These are phyloP conservation scores for Eledona agricola DNA, from an alignment of 2,888 invertebrate genomes.

Conservation along the genomic window DNA sequence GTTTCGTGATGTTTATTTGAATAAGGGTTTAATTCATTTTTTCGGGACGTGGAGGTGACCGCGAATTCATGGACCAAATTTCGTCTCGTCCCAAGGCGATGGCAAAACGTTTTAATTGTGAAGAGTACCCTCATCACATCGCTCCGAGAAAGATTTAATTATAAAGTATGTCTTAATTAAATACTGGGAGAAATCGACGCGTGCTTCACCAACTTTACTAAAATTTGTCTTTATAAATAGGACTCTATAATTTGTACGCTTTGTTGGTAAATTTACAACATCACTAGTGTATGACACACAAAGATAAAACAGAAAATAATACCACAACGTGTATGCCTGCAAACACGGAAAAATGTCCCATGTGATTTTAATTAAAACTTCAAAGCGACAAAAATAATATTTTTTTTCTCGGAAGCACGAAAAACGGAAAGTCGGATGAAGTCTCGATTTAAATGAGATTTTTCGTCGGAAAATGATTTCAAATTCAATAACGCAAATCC, in stretches of 20 bases:
- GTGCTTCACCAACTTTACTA: conserved; percentile 27
- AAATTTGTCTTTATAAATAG: conserved; percentile 39
- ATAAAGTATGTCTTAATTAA: conserved; percentile 38
- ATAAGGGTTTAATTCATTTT: conserved; percentile 27
- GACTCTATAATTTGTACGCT: conserved; percentile 35
- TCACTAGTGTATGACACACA: too few species aligned
- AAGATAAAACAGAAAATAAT: too few species aligned
- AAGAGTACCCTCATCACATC: conserved; percentile 21
- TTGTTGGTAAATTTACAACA: conserved; percentile 23
- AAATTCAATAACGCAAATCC: conserved; percentile 37
- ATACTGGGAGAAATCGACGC: conserved; percentile 34
- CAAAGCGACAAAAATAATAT: conserved; percentile 33
- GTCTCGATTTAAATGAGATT: conserved; percentile 33
- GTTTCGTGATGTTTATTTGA: conserved; percentile 12
- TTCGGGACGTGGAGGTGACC: conserved; percentile 17
- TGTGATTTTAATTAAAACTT: conserved; percentile 36
- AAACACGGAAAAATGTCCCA: too few species aligned
- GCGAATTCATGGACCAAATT: conserved; percentile 6
- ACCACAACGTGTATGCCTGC: too few species aligned
- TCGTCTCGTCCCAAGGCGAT: conserved; percentile 7
- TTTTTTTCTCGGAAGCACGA: conserved; percentile 17
- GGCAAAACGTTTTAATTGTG: conserved; percentile 32
- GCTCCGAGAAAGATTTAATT: conserved; percentile 36
- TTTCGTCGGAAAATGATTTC: conserved; percentile 33
- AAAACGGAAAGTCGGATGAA: conserved; percentile 30